Base-by-base conservation (phyloP, 35 echinoderm and acorn worm species). In the Diadema setosum region DNA sequence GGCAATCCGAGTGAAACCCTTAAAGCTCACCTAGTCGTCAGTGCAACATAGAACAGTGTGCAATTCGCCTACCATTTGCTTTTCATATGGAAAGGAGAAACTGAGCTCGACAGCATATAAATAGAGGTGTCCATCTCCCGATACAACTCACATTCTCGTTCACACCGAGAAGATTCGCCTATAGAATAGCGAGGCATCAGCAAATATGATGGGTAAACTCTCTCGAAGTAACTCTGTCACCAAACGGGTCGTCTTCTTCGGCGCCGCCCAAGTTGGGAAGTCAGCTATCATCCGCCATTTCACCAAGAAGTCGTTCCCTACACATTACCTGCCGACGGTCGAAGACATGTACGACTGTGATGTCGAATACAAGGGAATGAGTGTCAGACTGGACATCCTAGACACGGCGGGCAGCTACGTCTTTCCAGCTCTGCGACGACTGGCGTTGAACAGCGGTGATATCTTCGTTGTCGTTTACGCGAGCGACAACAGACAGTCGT, bases 391-490 rank as follows among this genome's bases (percentile, higher is more conserved):
- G 3, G 52, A 85, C 11, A 85, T 85, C 20, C 36, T 85, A 40
- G 83, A 85, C 34, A 85, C 83, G 31, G 12, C 52, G 37, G 83
- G 83, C 46, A 61, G 36, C 37, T 61, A 69, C 33, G 5, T 9
- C 50, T 85, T 85, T 65, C 83, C 83, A 5, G 83, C 83, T 5
- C 61, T 85, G 83, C 52, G 55, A 25, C 50, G 44, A 58, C 32
- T 85, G 48, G 83, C 83, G 2, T 29, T 85, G 0, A 29, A 30
- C 52, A 64, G 39, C 9, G 83, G 23, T 30, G 55, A 61, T 23
- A 4, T 85, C 17, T 85, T 85, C n/a, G 83, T 64, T n/a, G 50
- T 85, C 52, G 83, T 85, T 9, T 85, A 85, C 34, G n/a, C 83
- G 16, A 21, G 37, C 17, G 58, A 85, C 40, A 58, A 85, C 58